Evolutionary conservation across 2,888 invertebrate species (phyloP).

Genomic region (Caenorhabditis sp.): DNA sequence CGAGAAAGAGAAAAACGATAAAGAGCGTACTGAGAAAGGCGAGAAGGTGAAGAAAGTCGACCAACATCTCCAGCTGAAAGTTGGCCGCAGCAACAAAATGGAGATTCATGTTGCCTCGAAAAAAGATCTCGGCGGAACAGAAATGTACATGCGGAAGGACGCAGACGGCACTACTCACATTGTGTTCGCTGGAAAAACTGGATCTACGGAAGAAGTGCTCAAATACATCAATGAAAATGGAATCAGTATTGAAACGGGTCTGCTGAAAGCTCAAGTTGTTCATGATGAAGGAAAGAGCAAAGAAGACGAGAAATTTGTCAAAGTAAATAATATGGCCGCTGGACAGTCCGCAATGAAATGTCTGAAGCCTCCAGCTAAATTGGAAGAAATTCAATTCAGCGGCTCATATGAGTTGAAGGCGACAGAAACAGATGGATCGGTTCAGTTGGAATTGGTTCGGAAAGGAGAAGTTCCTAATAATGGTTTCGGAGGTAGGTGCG

Average conservation of each 20-base stretch:
- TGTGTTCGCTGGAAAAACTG: slow-evolving; percentile 39
- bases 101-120: slow-evolving; percentile 46
- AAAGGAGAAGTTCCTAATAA: slow-evolving; percentile 3
- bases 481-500: slow-evolving; percentile 35
- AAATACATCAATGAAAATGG: slow-evolving; percentile 38
- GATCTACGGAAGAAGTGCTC: slow-evolving; percentile 29
- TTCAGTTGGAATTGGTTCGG: slow-evolving; percentile 16
- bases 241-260: slow-evolving; percentile 35
- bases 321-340: slow-evolving; percentile 16
- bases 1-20: slow-evolving; percentile 37
- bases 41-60: slow-evolving; percentile 3
- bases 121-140: slow-evolving; percentile 24
- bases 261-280: slow-evolving; percentile 14
- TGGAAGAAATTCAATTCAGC: slow-evolving; percentile 21
- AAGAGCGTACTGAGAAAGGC: slow-evolving; percentile 3
- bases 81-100: slow-evolving; percentile 26
- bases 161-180: slow-evolving; percentile 21
- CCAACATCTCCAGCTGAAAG: slow-evolving; percentile 19
- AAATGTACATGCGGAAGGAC: slow-evolving; percentile 45
- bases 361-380: slow-evolving; percentile 14
- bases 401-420: slow-evolving; percentile 39
- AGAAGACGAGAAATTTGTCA: slow-evolving; percentile 7
- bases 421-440: slow-evolving; percentile 7
- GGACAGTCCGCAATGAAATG: slow-evolving; percentile 48
- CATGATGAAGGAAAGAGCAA: slow-evolving; percentile 6